Evolutionary conservation across 2,113 vertebrate genomes (phyloP).

Genomic region (Condylura cristata): DNA sequence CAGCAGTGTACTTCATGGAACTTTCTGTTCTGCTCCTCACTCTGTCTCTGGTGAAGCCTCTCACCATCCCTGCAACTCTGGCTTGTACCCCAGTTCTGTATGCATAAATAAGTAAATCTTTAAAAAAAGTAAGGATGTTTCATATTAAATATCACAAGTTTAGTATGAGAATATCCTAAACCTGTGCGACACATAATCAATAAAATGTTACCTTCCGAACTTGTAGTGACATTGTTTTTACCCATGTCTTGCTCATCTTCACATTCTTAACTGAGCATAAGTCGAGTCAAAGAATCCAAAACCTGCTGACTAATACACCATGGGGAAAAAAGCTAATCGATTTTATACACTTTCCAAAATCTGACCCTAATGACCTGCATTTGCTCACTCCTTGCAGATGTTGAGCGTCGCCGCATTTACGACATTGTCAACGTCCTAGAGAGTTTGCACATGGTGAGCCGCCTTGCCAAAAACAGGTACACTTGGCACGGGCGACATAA

Average conservation of each 20-base stretch:
- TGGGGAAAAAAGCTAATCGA: neutral
- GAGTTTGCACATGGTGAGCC: constrained; percentile 98
- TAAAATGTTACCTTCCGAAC: neutral
- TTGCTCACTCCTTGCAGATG: constrained; percentile 82
- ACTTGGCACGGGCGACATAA: constrained; percentile 93
- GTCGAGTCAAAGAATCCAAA: neutral
- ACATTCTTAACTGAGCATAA: neutral
- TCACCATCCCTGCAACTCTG: too few relatives aligned
- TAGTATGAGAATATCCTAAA: neutral
- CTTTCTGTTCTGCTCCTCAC: too few relatives aligned
- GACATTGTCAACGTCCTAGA: constrained; percentile 98
- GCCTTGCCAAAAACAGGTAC: constrained; percentile 96
- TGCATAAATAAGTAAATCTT: too few relatives aligned
- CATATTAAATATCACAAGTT: neutral
- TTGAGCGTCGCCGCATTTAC: constrained; percentile 96
- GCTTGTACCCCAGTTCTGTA: too few relatives aligned
- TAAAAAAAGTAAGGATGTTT: neutral
- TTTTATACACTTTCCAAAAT: neutral
- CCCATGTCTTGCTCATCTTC: neutral
- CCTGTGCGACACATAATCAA: neutral
- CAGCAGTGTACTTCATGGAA: too few relatives aligned
- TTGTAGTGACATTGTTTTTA: neutral
- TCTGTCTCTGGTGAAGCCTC: too few relatives aligned
- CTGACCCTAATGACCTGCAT: neutral
- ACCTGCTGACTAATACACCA: neutral